Evolutionary conservation across 1,140 invertebrate species (phyloP).

Genomic region (Drosophila busckii): DNA sequence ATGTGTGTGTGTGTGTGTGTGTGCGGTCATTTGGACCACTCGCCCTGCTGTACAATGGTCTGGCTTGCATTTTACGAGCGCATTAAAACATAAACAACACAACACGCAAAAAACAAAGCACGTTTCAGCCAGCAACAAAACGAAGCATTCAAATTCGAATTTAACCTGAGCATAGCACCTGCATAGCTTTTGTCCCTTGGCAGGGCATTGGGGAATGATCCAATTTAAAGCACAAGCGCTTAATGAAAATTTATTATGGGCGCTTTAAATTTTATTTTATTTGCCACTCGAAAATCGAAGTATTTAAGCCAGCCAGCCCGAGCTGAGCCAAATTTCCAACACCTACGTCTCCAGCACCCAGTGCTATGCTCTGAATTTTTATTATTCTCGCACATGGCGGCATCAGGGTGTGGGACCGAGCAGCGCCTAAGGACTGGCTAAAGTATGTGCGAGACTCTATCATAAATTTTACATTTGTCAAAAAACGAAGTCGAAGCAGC

Average conservation of each 20-base stretch:
- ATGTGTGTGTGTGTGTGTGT: slow-evolving; percentile 9
- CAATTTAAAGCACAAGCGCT: slow-evolving; percentile 48
- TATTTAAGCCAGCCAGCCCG: no score
- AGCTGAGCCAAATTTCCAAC: no score
- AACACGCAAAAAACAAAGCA: slow-evolving; percentile 25
- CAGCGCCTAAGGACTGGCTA: not conserved
- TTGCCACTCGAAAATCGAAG: slow-evolving; percentile 27
- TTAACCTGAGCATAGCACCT: slow-evolving; percentile 21
- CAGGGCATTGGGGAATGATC: no score
- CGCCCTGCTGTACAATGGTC: slow-evolving; percentile 13
- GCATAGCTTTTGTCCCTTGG: no score
- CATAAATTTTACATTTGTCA: slow-evolving; percentile 71
- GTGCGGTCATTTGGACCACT: slow-evolving; percentile 25
- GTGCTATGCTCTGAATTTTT: slow-evolving; percentile 65
- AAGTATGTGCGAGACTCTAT: slow-evolving; percentile 9
- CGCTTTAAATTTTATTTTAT: slow-evolving; percentile 57
- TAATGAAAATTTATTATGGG: slow-evolving; percentile 71
- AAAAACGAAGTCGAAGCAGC: slow-evolving; percentile 46
- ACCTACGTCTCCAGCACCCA: no score
- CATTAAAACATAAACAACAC: slow-evolving; percentile 62
- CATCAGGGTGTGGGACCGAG: not conserved
- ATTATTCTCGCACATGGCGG: slow-evolving; percentile 45
- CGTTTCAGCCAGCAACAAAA: slow-evolving; percentile 36
- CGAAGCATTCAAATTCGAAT: slow-evolving; percentile 13
- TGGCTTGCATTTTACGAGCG: slow-evolving; percentile 57